These are phyloP conservation scores for Leucophenga varia DNA, from an alignment of 1,140 invertebrate species.

Conservation along the genomic window DNA sequence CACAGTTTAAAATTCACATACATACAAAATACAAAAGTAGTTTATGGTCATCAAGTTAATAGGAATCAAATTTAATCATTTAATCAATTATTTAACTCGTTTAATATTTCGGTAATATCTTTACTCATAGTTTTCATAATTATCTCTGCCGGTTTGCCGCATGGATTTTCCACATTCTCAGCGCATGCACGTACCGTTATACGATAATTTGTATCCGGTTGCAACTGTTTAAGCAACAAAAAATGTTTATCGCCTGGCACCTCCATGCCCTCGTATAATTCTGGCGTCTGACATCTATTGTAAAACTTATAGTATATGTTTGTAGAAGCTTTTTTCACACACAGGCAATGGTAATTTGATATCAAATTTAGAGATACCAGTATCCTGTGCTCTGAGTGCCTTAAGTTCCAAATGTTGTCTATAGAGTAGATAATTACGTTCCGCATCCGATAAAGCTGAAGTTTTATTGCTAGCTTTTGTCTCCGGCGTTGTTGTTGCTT, in stretches of 20 bases:
- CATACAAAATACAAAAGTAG: too few species aligned
- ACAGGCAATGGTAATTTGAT: slow-evolving; percentile 20
- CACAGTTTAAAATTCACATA: too few species aligned
- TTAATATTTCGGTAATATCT: too few species aligned
- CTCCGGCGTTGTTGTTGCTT: too few species aligned
- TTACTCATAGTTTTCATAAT: slow-evolving; percentile 21
- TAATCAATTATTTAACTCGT: too few species aligned
- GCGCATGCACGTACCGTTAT: slow-evolving; percentile 37
- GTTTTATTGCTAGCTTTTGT: too few species aligned
- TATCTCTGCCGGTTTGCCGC: slow-evolving; percentile 28
- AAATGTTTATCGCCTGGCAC: slow-evolving; percentile 26
- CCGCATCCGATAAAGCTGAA: too few species aligned
- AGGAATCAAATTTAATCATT: too few species aligned
- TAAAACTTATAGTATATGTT: slow-evolving; percentile 25
- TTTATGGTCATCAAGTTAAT: too few species aligned
- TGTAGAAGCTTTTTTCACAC: slow-evolving; percentile 22
- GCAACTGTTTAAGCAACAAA: slow-evolving; percentile 11
- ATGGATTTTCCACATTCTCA: slow-evolving; percentile 32
- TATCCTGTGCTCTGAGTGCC: slow-evolving; percentile 24
- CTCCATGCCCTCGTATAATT: slow-evolving; percentile 17
- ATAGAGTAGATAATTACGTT: slow-evolving; percentile 9
- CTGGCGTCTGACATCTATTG: slow-evolving; percentile 28
- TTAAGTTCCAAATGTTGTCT: slow-evolving; percentile 12
- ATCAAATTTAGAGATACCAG: slow-evolving; percentile 6
- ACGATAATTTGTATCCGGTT: slow-evolving; percentile 26